Evolutionary conservation across 1,140 invertebrate species (phyloP), one percentile per base, ranked within the genome.

Genomic region (Sarcophaga bullata): DNA sequence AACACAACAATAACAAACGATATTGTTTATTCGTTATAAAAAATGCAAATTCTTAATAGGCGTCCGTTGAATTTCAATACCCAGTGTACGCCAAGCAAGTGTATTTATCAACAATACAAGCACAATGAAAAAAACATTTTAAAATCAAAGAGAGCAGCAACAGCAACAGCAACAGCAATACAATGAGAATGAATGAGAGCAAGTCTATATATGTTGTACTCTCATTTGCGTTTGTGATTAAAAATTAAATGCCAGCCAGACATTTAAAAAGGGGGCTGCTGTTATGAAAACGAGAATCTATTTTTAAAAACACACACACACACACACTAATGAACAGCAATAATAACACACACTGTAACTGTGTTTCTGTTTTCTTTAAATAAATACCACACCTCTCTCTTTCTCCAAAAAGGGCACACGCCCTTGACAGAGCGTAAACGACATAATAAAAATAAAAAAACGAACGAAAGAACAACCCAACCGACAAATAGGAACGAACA

Each of bases 1-100:
- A 62, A 10, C 7, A 62, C 19, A 25, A 25, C 17, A 6, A 68
- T 19, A 68, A 25, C 62, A 68, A 19, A 68, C 54, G 54, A n/a
- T 58, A 58, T n/a, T 19, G 19, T 68, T n/a, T 49, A 78, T 78
- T 78, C 75, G 75, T 78, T 78, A 78, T 78, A 78, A n/a, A 78
- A 78, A 78, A 78, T 78, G 75, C 75, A 78, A 78, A 78, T 78
- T 78, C 48, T 25, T 8, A 78, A 78, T 50, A 50, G 75, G 75
- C 75, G n/a, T 78, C 75, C 75, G 75, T 50, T 52, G 75, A 78
- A 78, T 78, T 78, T 52, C 10, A 76, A 76, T 76, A 76, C 49
- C 8, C 15, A 76, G 25, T 37, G 25, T 17, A 76, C 73, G 17
- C n/a, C n/a, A n/a, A n/a, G n/a, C 73, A 76, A 48, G 49, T n/a